Evolutionary conservation across 2,113 vertebrate species (phyloP).

Genomic region (Phalacrocorax aristotelis): DNA sequence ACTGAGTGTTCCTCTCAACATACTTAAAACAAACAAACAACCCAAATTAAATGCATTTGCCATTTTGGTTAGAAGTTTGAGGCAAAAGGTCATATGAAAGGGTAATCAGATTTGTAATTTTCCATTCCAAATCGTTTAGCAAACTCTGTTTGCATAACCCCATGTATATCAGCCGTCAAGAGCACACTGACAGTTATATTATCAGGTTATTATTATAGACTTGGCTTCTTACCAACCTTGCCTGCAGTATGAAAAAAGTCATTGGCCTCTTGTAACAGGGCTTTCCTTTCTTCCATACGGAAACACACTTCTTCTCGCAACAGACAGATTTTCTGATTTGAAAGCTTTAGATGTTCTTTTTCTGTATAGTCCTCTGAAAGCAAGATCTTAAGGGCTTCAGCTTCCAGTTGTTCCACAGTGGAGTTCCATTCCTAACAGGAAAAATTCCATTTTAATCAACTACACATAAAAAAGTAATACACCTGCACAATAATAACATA

Average conservation of each 20-base stretch:
- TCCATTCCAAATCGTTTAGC: background rate
- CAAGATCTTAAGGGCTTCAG: slow-evolving; percentile 70
- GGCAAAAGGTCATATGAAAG: background rate
- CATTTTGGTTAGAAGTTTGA: background rate
- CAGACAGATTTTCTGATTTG: slow-evolving; percentile 70
- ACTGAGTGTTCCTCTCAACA: background rate
- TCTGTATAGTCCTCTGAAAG: slow-evolving; percentile 63
- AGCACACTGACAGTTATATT: background rate
- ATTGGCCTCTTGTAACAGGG: slow-evolving; percentile 76
- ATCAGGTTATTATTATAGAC: background rate
- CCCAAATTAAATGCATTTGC: background rate
- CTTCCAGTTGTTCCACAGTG: slow-evolving; percentile 66
- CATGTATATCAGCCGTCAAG: background rate
- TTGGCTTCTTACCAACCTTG: slow-evolving; percentile 74
- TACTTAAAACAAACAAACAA: too few relatives aligned
- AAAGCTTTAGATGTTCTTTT: slow-evolving; percentile 72
- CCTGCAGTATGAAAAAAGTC: slow-evolving; percentile 78
- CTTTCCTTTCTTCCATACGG: slow-evolving; percentile 70
- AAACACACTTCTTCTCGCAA: slow-evolving; percentile 72
- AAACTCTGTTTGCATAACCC: background rate
- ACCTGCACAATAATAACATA: background rate
- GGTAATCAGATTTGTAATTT: background rate
- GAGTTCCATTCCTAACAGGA: slow-evolving; percentile 77
- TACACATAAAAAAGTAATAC: background rate
- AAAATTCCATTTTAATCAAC: background rate